These are phyloP conservation scores for Gymnarchus niloticus DNA, from an alignment of 2,113 vertebrate species.

Conservation along the genomic window DNA sequence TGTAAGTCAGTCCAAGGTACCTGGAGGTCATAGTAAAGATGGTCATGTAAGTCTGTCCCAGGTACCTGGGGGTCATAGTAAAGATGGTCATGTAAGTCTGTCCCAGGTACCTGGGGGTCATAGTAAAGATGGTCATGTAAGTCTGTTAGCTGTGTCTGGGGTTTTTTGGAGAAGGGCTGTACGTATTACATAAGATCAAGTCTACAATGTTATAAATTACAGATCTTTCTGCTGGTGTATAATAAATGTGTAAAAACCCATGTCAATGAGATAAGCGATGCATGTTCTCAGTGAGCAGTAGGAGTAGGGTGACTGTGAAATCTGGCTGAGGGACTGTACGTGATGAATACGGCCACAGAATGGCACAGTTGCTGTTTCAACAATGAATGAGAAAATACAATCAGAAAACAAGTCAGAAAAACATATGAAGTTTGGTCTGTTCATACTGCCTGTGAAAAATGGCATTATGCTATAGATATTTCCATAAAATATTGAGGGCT, in stretches of 20 bases:
- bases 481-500: background rate
- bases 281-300: background rate
- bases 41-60: no score
- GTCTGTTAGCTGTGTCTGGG: background rate
- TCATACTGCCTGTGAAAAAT: background rate
- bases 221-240: no score
- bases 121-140: background rate
- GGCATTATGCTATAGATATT: background rate
- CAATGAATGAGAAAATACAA: background rate
- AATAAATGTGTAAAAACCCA: background rate
- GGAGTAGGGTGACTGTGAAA: background rate
- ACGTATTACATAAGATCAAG: background rate
- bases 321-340: background rate
- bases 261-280: background rate
- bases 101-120: background rate
- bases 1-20: no score
- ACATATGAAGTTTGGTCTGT: background rate
- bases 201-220: background rate
- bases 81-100: no score
- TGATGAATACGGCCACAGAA: background rate
- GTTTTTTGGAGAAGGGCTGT: background rate
- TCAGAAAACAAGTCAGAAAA: background rate
- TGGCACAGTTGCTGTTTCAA: background rate
- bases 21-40: no score
- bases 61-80: no score